Evolutionary conservation across 1,140 invertebrate genomes (phyloP), one percentile per base, ranked within the genome.

Genomic region (Chironomus striatipennis): DNA sequence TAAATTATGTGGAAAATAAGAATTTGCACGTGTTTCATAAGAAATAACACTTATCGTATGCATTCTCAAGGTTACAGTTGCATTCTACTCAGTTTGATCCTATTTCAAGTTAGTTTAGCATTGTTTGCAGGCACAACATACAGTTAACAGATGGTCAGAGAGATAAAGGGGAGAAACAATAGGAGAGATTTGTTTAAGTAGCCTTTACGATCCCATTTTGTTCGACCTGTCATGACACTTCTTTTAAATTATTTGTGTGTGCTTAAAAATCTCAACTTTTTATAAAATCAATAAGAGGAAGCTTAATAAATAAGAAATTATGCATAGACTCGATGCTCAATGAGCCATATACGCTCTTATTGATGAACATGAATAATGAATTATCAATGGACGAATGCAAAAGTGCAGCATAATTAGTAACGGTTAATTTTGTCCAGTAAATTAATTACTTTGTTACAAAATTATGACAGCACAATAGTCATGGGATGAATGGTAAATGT

Each of bases 391-490:
- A 57, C 47, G 47, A 57, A n/a, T 57, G 47, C 10, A 57, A 34
- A 12, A 57, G n/a, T 57, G 47, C 47, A n/a, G 12, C 47, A 57
- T 57, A n/a, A 57, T 57, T 34, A 34, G 24, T 57, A n/a, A 57
- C 47, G 47, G 47, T 57, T 57, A 57, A 57, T 57, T 57, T 57
- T 57, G 47, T 57, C 47, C 47, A 57, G 47, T 57, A 57, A 57
- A 57, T 57, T 57, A 57, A 57, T 57, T 57, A 57, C n/a, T 57
- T 57, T 57, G n/a, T 57, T n/a, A 57, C 47, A 57, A 57, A 57
- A 57, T 57, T 57, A 57, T 57, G 47, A 57, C 47, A 57, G 47
- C 47, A 57, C 47, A 57, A 57, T 57, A n/a, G 47, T n/a, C 47
- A 57, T 34, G 24, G 24, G 24, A 34, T 34, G 24, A 34, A 34